Conservation (phyloP, 2,113 vertebrate species). For the Ciconia boyciana region DNA sequence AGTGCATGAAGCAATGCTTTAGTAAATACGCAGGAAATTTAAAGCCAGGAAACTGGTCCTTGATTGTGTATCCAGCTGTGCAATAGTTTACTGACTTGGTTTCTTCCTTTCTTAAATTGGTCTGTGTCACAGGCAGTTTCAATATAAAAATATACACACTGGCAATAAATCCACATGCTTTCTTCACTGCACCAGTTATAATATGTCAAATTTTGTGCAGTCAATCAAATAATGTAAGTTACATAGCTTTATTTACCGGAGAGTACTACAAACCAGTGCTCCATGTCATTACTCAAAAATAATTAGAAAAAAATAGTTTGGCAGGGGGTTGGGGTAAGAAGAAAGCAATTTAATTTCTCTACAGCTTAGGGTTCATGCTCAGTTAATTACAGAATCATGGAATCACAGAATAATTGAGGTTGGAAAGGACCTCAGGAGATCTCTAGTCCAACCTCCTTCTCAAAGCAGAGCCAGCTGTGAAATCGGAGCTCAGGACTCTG, state of each 20-base stretch:
- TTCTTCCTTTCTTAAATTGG: slow-evolving; percentile 30
- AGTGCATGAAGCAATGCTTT: not conserved
- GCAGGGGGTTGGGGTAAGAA: not conserved
- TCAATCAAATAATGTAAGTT: slow-evolving; percentile 17
- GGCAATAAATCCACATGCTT: not conserved
- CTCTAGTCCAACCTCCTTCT: not conserved
- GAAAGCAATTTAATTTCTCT: slow-evolving; percentile 54
- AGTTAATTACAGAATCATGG: slow-evolving; percentile 49
- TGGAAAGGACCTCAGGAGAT: slow-evolving; percentile 37
- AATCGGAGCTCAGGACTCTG: not conserved
- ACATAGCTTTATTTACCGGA: not conserved
- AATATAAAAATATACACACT: not conserved
- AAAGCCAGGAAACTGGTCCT: not conserved
- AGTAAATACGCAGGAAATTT: slow-evolving; percentile 25
- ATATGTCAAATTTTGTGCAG: slow-evolving; percentile 18
- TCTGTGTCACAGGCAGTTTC: slow-evolving; percentile 6
- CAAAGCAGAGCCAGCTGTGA: not conserved
- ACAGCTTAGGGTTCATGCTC: slow-evolving; percentile 26
- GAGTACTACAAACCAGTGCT: not conserved
- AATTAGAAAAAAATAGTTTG: slow-evolving; percentile 27
- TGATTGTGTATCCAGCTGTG: slow-evolving; percentile 14
- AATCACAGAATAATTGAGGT: slow-evolving; percentile 33
- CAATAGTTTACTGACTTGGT: not conserved
- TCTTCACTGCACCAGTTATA: not conserved
- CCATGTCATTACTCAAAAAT: slow-evolving; percentile 35